A percentile compares a stretch with the other conserved stretches of the same genome.
Evolutionary conservation across 2,888 invertebrate species (phyloP).

Genomic region (Polylopha cassiicola): DNA sequence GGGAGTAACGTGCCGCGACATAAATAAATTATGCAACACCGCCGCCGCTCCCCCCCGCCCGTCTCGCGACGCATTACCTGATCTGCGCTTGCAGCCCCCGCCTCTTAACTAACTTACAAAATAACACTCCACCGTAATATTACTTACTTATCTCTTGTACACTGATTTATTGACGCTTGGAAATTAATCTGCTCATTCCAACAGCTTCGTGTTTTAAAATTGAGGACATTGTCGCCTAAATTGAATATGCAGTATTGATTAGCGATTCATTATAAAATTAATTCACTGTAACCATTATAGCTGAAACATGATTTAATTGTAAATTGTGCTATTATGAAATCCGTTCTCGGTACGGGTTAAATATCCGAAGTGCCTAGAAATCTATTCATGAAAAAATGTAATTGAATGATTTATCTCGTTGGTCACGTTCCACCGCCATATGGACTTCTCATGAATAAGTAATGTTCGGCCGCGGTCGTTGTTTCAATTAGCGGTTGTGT

Average conservation of each 20-base stretch:
- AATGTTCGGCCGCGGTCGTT: slow-evolving; percentile 70
- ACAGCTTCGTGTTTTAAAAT: no score
- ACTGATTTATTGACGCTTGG: slow-evolving; percentile 3
- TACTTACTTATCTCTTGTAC: slow-evolving; percentile 6
- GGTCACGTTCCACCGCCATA: slow-evolving; percentile 72
- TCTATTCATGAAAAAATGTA: slow-evolving; percentile 68
- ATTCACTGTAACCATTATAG: no score
- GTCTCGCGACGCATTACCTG: slow-evolving; percentile 20
- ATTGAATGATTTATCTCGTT: slow-evolving; percentile 73
- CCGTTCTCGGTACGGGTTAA: slow-evolving; percentile 1
- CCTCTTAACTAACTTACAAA: slow-evolving; percentile 8
- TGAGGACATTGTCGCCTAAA: no score
- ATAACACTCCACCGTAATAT: slow-evolving; percentile 7
- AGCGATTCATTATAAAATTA: no score
- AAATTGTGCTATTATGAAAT: no score
- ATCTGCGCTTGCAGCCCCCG: slow-evolving; percentile 7
- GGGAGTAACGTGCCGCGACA: slow-evolving; percentile 66
- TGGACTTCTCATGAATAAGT: slow-evolving; percentile 76
- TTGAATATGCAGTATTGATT: no score
- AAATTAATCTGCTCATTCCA: no score
- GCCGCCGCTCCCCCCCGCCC: slow-evolving; percentile 39
- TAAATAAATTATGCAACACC: slow-evolving; percentile 72
- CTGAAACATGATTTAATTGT: no score
- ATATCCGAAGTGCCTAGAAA: slow-evolving; percentile 27
- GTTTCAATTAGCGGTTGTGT: slow-evolving; percentile 76